Evolutionary conservation across 2,888 invertebrate species (phyloP), one percentile per base, ranked within the genome.

Genomic region (Koerneria pararmatus): DNA sequence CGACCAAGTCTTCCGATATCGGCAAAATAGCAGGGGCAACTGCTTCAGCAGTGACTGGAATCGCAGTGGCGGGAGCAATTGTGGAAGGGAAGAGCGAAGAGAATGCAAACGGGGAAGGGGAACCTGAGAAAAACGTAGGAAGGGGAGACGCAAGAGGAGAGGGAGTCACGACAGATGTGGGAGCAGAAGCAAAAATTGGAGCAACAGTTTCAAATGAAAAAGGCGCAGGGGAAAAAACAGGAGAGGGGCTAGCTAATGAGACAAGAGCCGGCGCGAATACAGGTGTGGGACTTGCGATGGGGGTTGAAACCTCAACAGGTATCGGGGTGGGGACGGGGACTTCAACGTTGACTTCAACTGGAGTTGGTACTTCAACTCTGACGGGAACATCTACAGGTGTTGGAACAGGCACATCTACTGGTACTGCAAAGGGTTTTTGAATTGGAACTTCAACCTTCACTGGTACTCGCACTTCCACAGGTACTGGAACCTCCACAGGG

Each of bases 1-100:
- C 64, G 5, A 64, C 64, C 6, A 64, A 56, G 32, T 64, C 64
- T 24, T 64, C 64, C n/a, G 54, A 54, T 37, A 64, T 46, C 6
- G 64, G 64, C n/a, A 64, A 41, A 31, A 56, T 56, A 1, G 56
- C 56, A 24, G 64, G 54, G 19, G 41, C 56, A 6, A 64, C 51
- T 11, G 46, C 41, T 19, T 22, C 35, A 4, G 31, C 62, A 3
- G 62, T 1, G 29, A 37, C 35, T 24, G 46, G 15, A n/a, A 48
- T 24, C 3, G 35, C 11, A 29, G 61, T 48, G 5, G 62, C 31
- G 3, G 59, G 19, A 11, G 46, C 60, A 27, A 48, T 22, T 35
- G n/a, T 19, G 22, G 60, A 48, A n/a, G 61, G 31, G 31, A 32
- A 2, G 6, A 32, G 6, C 19, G 15, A 11, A 41, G 60, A 48